Evolutionary conservation across 2,797 vertebrate species (phyloP).

Genomic region (Alca torda): DNA sequence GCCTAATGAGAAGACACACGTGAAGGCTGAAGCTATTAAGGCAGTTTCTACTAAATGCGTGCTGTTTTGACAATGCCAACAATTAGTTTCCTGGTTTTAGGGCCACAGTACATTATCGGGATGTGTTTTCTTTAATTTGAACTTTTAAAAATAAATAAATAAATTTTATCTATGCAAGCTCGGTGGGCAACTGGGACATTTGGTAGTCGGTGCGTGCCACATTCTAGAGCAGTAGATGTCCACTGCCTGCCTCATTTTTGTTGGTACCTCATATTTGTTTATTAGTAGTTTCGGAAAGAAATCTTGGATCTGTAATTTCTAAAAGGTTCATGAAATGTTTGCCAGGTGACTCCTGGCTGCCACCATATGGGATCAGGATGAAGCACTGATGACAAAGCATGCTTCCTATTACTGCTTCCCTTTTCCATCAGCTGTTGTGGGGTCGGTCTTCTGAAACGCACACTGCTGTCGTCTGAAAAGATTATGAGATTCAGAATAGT

Average conservation of each 20-base stretch:
- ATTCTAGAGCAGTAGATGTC: background rate
- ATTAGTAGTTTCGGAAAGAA: background rate
- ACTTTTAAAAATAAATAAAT: background rate
- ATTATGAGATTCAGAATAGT: background rate
- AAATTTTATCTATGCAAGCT: background rate
- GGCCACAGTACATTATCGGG: background rate
- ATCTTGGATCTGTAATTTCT: background rate
- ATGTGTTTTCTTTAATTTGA: background rate
- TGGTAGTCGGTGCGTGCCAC: accelerated
- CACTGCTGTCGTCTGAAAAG: background rate
- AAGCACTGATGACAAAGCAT: accelerated
- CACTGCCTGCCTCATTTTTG: background rate
- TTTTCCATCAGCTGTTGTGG: background rate
- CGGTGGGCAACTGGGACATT: background rate
- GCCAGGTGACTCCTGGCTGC: background rate
- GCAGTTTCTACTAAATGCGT: background rate
- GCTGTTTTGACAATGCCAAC: background rate
- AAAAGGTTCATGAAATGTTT: background rate
- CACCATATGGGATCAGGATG: background rate
- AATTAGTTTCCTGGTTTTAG: background rate
- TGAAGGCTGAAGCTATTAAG: background rate
- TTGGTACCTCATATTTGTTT: background rate
- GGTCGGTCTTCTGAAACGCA: background rate
- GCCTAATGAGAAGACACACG: background rate
- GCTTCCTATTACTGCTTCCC: background rate